Conservation (phyloP, 2,797 vertebrate genomes). For the Buceros bicornis region DNA sequence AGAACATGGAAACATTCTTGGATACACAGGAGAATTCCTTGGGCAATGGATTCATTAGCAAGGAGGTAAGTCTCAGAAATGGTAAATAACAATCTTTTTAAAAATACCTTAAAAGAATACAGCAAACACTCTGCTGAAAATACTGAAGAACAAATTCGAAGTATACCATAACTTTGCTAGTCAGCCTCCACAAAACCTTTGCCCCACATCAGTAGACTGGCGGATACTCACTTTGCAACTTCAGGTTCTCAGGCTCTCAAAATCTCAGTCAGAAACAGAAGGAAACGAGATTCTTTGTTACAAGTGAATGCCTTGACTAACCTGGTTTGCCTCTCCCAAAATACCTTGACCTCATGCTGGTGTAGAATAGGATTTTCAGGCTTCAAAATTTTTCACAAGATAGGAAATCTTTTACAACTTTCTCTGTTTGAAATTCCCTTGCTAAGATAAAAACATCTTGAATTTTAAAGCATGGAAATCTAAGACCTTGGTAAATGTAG, state of each 20-base stretch:
- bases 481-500: neutral
- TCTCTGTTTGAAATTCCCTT: conserved; percentile 4
- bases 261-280: neutral
- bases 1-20: neutral
- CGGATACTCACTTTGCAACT: neutral
- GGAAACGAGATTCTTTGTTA: neutral
- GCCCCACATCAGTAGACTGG: neutral
- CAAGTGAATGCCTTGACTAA: neutral
- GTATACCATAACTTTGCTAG: neutral
- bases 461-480: neutral
- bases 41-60: neutral
- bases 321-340: neutral
- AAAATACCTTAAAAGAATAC: neutral
- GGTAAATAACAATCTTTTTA: neutral
- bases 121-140: neutral
- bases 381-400: neutral
- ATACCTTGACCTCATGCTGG: neutral
- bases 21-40: neutral
- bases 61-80: neutral
- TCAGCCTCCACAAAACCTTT: neutral
- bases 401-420: neutral
- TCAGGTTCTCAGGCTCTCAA: neutral
- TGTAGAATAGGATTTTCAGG: neutral
- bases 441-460: neutral
- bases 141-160: neutral